These are phyloP conservation scores for Mionectes macconnelli DNA, from an alignment of 2,113 vertebrate species.

Conservation along the genomic window DNA sequence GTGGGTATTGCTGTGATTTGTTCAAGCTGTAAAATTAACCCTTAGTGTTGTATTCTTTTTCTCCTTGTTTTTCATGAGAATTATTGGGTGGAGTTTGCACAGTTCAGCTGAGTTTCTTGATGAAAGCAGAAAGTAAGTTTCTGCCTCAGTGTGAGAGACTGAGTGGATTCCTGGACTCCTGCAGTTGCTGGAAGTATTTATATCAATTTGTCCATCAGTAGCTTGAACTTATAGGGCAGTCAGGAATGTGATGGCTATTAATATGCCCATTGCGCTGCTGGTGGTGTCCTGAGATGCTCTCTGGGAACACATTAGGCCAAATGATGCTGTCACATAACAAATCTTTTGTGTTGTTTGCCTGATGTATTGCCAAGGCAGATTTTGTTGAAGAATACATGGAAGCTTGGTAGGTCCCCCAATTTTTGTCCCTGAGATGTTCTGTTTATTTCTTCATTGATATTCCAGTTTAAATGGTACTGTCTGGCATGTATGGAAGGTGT, in stretches of 20 bases:
- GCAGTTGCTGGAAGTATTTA: neutral
- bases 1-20: neutral
- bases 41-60: neutral
- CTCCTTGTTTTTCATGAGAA: neutral
- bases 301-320: neutral
- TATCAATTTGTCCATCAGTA: neutral
- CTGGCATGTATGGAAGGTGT: fast-evolving
- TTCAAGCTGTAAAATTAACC: neutral
- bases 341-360: neutral
- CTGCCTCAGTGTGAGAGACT: neutral
- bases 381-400: neutral
- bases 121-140: neutral
- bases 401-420: neutral
- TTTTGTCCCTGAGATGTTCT: neutral
- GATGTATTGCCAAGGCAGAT: neutral
- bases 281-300: neutral
- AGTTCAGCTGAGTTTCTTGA: neutral
- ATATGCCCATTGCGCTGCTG: neutral
- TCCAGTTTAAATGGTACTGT: neutral
- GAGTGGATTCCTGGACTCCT: neutral
- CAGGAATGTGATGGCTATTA: neutral
- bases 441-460: neutral
- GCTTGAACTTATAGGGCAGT: neutral
- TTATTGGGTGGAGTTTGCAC: neutral
- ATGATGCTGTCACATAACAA: neutral